phyloP scores from a whole-genome alignment of 2,113 vertebrate species.

The Mesoclemmys tuberculata region DNA sequence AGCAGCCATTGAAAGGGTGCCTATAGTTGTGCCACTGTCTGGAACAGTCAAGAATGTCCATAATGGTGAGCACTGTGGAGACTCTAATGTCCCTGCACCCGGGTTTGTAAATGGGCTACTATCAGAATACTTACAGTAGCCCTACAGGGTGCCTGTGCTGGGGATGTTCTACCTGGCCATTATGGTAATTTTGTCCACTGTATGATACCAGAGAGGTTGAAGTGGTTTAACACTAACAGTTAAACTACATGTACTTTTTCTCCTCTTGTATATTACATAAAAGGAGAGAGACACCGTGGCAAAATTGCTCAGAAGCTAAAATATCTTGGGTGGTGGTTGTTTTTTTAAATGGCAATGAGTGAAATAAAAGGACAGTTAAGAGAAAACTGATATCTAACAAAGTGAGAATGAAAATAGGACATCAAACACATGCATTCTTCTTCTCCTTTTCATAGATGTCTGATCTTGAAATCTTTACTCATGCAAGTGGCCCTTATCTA shows the following conservation, averaged over 20 bases:
- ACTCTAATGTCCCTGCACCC: background rate
- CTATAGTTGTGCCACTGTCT: background rate
- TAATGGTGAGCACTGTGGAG: background rate
- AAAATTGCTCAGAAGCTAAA: background rate
- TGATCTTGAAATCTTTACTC: background rate
- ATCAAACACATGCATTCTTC: background rate
- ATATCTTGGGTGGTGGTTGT: background rate
- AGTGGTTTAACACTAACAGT: background rate
- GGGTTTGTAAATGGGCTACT: background rate
- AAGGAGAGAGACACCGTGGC: background rate
- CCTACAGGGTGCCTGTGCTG: background rate
- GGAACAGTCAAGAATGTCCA: background rate
- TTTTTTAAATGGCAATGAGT: background rate
- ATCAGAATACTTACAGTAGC: no score
- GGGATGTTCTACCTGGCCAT: background rate
- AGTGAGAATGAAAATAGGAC: background rate
- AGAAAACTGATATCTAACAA: background rate
- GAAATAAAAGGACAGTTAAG: background rate
- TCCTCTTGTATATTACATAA: background rate
- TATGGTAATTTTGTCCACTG: background rate
- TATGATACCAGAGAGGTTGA: background rate
- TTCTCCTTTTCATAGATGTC: background rate
- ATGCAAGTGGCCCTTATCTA: background rate
- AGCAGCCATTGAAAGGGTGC: background rate
- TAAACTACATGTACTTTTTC: fast-evolving